A percentile compares a stretch with the other conserved stretches of the same genome.
phyloP scores from a whole-genome alignment of 2,113 vertebrate species.

The Mirza zaza region DNA sequence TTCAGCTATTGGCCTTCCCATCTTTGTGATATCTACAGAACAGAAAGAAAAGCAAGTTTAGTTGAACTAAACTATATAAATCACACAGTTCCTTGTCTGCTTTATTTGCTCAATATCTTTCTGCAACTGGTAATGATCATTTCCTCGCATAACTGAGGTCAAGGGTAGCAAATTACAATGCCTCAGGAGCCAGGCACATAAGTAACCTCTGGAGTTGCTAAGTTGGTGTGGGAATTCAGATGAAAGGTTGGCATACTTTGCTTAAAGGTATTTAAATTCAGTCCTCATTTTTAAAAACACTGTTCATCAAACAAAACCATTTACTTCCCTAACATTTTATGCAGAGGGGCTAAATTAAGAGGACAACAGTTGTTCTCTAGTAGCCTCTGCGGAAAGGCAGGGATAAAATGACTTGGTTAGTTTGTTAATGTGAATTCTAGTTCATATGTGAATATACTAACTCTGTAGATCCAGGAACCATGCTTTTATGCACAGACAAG shows the following conservation, averaged over 20 bases:
- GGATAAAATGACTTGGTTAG: not conserved
- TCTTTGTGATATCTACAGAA: not conserved
- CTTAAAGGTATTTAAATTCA: not conserved
- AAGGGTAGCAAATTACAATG: not conserved
- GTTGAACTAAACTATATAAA: not conserved
- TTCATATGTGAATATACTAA: not conserved
- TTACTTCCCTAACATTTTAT: not conserved
- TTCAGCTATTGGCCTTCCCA: not conserved
- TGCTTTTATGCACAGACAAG: not conserved
- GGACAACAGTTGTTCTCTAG: not conserved
- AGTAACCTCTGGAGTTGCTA: not conserved
- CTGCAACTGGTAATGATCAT: not conserved
- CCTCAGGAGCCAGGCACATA: not conserved
- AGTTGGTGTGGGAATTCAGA: not conserved
- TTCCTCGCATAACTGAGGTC: not conserved
- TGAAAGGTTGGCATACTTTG: not conserved
- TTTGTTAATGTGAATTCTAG: not conserved
- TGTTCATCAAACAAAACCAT: not conserved
- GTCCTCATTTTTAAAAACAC: not conserved
- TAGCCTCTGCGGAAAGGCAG: not conserved
- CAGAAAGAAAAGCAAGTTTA: slow-evolving; percentile 4
- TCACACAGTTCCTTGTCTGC: not conserved
- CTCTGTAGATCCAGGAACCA: not conserved
- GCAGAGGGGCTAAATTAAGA: not conserved
- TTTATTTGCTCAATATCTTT: not conserved